Evolutionary conservation across 1,140 invertebrate genomes (phyloP).

Genomic region (Macrocentrus cingulum): DNA sequence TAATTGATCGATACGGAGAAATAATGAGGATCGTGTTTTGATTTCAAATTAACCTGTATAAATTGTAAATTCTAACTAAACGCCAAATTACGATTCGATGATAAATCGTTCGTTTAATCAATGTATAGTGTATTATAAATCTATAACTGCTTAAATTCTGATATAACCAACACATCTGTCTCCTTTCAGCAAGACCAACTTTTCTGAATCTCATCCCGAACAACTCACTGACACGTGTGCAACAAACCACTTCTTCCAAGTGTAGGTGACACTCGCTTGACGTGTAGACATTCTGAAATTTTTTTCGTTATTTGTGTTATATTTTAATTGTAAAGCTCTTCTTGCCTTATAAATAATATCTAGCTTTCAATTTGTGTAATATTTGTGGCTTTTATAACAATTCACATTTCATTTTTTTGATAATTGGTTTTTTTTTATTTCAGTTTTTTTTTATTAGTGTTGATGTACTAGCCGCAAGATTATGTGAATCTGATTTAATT

Average conservation of each 20-base stretch:
- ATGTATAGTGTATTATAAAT: slow-evolving; percentile 5
- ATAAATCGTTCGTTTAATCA: background rate
- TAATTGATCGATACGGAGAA: too few relatives aligned
- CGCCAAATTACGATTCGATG: too few relatives aligned
- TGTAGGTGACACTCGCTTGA: slow-evolving; percentile 54
- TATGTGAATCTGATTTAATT: slow-evolving; percentile 19
- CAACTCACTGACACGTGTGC: slow-evolving; percentile 81
- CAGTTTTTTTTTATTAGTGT: background rate
- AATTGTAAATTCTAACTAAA: background rate
- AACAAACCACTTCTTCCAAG: slow-evolving; percentile 70
- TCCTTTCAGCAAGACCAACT: slow-evolving; percentile 91
- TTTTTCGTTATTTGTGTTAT: too few relatives aligned
- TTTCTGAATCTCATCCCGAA: slow-evolving; percentile 95
- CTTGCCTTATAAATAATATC: too few relatives aligned
- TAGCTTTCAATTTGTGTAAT: too few relatives aligned
- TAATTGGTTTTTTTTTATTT: slow-evolving; percentile 18
- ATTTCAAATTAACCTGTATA: slow-evolving; percentile 42
- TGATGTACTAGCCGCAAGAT: background rate
- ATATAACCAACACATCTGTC: slow-evolving; percentile 49
- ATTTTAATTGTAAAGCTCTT: too few relatives aligned
- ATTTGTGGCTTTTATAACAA: too few relatives aligned
- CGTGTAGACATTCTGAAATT: too few relatives aligned
- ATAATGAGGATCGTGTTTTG: too few relatives aligned
- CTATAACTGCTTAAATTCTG: slow-evolving; percentile 10
- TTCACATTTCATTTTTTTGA: too few relatives aligned